Conservation (phyloP, 2,888 invertebrate species). For the Sericinus montela region DNA sequence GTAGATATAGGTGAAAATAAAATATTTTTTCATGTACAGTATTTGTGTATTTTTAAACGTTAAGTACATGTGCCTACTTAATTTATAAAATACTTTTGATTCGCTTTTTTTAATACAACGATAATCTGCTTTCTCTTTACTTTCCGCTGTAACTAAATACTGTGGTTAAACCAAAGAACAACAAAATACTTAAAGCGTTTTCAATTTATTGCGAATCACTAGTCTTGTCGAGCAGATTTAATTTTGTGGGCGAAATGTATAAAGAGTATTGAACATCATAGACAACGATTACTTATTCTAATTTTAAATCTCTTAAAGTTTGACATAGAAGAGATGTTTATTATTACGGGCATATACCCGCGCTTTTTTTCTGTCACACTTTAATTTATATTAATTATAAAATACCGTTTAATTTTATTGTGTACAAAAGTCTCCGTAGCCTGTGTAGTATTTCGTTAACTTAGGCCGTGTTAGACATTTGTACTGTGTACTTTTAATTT, state of each 20-base stretch:
- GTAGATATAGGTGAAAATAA: conserved; percentile 36
- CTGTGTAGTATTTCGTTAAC: background rate
- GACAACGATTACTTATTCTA: conserved; percentile 24
- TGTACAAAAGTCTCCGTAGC: conserved; percentile 12
- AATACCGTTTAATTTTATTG: conserved; percentile 9
- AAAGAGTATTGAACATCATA: conserved; percentile 27
- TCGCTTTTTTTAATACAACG: conserved; percentile 12
- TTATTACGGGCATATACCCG: conserved; percentile 4
- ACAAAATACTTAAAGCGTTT: conserved; percentile 28
- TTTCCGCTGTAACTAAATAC: conserved; percentile 28
- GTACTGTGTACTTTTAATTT: conserved; percentile 19
- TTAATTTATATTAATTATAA: conserved; percentile 1
- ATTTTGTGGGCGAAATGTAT: conserved; percentile 28
- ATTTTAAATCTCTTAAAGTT: conserved; percentile 12
- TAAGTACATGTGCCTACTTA: conserved; percentile 31
- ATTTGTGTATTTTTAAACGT: conserved; percentile 33
- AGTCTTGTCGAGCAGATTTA: conserved; percentile 33
- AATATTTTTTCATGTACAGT: conserved; percentile 52
- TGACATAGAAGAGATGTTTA: background rate
- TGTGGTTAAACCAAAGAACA: conserved; percentile 44
- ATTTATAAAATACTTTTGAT: conserved; percentile 28
- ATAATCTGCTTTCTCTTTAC: conserved; percentile 14
- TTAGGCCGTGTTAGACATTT: conserved; percentile 1
- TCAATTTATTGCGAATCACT: conserved; percentile 30
- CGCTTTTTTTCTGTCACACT: conserved; percentile 9